phyloP scores from a whole-genome alignment of 1,140 invertebrate genomes.

The Neuroterus valhalla region DNA sequence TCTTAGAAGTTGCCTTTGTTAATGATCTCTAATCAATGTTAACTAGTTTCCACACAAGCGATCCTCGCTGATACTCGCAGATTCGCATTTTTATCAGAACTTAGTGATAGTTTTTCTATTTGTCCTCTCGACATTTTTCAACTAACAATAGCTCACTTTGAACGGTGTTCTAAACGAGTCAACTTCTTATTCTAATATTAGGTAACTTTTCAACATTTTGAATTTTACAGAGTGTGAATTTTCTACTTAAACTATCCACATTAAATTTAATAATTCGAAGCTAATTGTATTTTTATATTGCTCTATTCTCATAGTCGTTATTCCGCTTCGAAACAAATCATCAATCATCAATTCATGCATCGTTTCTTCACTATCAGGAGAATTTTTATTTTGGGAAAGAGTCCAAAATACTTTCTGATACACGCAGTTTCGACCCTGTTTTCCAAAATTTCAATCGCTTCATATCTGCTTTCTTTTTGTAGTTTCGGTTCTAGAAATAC shows the following conservation, averaged over 20 bases:
- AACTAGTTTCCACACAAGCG: conserved; percentile 16
- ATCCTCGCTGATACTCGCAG: conserved; percentile 3
- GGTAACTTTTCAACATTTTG: neutral
- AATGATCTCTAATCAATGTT: conserved; percentile 21
- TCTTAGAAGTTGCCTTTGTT: conserved; percentile 17
- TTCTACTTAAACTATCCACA: neutral
- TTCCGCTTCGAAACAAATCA: too few species aligned
- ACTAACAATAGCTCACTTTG: neutral
- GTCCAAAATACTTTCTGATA: too few species aligned
- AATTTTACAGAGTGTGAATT: neutral
- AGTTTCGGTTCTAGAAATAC: neutral
- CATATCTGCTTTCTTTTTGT: neutral
- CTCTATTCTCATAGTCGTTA: neutral
- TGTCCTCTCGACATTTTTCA: neutral
- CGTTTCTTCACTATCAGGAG: neutral
- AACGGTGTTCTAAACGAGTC: neutral
- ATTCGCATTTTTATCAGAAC: conserved; percentile 14
- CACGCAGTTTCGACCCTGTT: too few species aligned
- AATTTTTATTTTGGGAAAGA: too few species aligned
- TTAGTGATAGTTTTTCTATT: conserved; percentile 5
- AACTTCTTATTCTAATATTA: neutral
- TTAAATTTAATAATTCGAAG: neutral
- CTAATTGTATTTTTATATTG: conserved; percentile 21
- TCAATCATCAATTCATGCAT: neutral
- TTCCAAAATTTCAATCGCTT: neutral